Evolutionary conservation across 35 echinoderm and acorn worm genomes (phyloP).

Genomic region (Acanthaster planci): DNA sequence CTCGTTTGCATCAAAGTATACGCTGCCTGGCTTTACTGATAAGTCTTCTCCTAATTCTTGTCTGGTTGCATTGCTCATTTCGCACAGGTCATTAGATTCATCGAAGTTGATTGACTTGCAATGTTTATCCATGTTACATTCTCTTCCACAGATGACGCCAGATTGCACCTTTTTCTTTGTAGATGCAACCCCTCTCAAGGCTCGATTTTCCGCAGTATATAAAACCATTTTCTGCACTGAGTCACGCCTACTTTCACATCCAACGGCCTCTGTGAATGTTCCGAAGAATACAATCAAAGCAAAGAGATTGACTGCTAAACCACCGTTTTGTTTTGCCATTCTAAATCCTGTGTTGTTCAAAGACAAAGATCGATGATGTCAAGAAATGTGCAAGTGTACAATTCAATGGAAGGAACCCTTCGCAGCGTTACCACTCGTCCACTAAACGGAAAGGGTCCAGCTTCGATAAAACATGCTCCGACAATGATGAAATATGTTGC

Average conservation of each 20-base stretch:
- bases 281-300: too few relatives aligned
- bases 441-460: too few relatives aligned
- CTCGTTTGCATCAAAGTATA: constrained; percentile 4
- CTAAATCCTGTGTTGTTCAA: too few relatives aligned
- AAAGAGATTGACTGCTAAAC: too few relatives aligned
- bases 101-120: constrained; percentile 8
- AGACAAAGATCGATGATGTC: too few relatives aligned
- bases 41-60: background rate
- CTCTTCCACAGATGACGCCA: constrained; percentile 6
- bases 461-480: too few relatives aligned
- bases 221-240: background rate
- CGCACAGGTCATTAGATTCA: background rate
- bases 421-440: too few relatives aligned
- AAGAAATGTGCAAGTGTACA: too few relatives aligned
- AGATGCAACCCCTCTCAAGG: background rate
- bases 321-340: too few relatives aligned
- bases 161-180: background rate
- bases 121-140: constrained; percentile 6
- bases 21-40: background rate
- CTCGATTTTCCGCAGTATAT: background rate
- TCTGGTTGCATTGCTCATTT: background rate
- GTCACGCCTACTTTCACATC: background rate
- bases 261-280: too few relatives aligned
- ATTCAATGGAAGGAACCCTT: too few relatives aligned
- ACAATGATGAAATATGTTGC: too few relatives aligned